Evolutionary conservation across 1,140 invertebrate species (phyloP), one percentile per base, ranked within the genome.

Genomic region (Berghia stephanieae): DNA sequence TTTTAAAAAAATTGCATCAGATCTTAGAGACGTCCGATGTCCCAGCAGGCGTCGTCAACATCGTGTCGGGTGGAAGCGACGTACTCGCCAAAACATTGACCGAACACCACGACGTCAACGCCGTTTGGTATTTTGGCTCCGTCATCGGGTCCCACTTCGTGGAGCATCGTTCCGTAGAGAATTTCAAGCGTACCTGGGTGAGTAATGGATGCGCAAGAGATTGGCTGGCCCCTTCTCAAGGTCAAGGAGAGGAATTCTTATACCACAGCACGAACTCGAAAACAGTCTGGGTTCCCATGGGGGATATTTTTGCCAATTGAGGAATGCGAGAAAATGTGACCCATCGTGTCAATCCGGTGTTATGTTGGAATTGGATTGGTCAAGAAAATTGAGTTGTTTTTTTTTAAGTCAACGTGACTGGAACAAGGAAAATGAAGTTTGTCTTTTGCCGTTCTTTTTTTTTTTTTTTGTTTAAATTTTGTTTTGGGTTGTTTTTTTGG

Each of bases 251-350:
- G 76, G 90, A 91, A 78, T 90, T 90, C 67, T 81, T 90, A 10
- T 88, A 89, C 71, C 89, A 91, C 38, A 84, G 89, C 1, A 85
- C 88, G 13, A 88, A 90, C 70, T 82, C 81, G 44, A 91, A 91
- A 80, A 90, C 90, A 71, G 86, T 91, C 63, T 91, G 90, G 90
- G 83, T 91, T 4, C 90, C 90, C 52, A 90, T 90, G 89, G 91
- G 90, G 67, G 90, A 90, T 57, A 90, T 90, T 38, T 91, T 90
- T 87, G 91, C 90, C n/a, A 91, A 91, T 81, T 91, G 80, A 82
- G n/a, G n/a, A n/a, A n/a, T n/a, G n/a, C n/a, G n/a, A n/a, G n/a
- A n/a, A n/a, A n/a, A n/a, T n/a, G n/a, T n/a, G n/a, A n/a, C n/a
- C n/a, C n/a, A n/a, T n/a, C n/a, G n/a, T n/a, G n/a, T n/a, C n/a